These are phyloP conservation scores for Gavialis gangeticus DNA, from an alignment of 2,113 vertebrate species.

Conservation along the genomic window DNA sequence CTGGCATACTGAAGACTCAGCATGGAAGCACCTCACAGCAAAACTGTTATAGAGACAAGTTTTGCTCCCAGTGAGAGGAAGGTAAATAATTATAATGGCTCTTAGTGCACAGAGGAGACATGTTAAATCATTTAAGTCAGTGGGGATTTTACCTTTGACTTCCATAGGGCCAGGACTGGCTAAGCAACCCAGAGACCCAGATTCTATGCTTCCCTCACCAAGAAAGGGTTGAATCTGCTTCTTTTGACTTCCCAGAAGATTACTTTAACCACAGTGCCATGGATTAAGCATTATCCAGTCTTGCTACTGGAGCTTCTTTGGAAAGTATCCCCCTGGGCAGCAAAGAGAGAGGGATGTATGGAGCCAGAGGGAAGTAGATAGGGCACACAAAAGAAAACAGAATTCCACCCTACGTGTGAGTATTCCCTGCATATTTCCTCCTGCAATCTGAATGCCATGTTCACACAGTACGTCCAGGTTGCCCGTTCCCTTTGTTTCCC, in stretches of 20 bases:
- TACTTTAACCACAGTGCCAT: too few species aligned
- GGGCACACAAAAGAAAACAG: too few species aligned
- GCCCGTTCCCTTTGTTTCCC: background rate
- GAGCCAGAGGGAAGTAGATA: too few species aligned
- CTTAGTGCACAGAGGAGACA: background rate
- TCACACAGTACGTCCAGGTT: too few species aligned
- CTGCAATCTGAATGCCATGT: background rate
- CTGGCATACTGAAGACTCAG: background rate
- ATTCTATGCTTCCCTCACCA: too few species aligned
- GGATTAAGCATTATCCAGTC: too few species aligned
- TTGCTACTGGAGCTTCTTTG: too few species aligned
- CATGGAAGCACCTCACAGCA: background rate
- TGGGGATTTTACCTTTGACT: fast-evolving
- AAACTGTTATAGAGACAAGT: background rate
- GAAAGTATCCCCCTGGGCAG: too few species aligned
- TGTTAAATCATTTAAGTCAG: background rate
- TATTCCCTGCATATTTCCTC: background rate
- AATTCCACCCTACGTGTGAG: background rate
- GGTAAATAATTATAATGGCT: background rate
- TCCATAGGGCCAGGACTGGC: background rate
- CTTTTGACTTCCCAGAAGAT: too few species aligned
- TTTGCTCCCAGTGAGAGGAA: fast-evolving
- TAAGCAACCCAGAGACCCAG: background rate
- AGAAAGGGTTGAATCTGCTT: too few species aligned
- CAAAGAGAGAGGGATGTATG: too few species aligned